phyloP scores from a whole-genome alignment of 2,797 vertebrate species.

The Peromyscus eremicus region DNA sequence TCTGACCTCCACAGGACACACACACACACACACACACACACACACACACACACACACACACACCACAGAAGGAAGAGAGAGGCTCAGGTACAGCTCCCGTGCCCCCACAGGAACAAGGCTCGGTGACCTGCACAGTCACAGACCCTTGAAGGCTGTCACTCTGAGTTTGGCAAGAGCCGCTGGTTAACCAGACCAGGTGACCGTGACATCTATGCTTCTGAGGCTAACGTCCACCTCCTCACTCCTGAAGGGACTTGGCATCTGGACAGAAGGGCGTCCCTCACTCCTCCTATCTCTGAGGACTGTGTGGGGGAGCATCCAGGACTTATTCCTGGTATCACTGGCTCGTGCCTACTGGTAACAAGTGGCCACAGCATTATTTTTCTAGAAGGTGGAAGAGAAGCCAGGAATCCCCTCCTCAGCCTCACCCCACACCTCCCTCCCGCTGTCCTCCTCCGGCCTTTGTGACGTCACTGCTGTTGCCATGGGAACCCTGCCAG shows the following conservation, averaged over 20 bases:
- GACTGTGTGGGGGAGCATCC: accelerated
- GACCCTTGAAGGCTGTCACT: neutral
- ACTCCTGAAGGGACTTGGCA: neutral
- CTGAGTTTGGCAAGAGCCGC: neutral
- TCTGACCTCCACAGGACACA: neutral
- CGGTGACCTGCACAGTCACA: accelerated
- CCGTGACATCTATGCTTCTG: accelerated
- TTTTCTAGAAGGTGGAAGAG: constrained; percentile 61
- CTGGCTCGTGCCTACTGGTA: accelerated
- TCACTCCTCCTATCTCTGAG: neutral
- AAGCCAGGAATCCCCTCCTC: constrained; percentile 58
- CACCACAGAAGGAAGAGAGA: no score
- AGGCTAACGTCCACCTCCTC: neutral
- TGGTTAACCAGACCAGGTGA: accelerated
- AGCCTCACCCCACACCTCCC: constrained; percentile 10
- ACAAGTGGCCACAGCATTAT: neutral
- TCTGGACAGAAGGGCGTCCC: neutral
- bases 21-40: no score
- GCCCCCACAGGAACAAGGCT: neutral
- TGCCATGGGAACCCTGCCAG: constrained; percentile 85
- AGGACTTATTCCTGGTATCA: neutral
- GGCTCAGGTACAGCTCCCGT: no score
- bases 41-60: accelerated
- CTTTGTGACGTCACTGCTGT: constrained; percentile 78
- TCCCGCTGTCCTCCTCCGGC: constrained; percentile 54